Percentiles rank a stretch among this genome's conserved stretches.
Evolutionary conservation across 2,113 vertebrate species (phyloP).

Genomic region (Hylia prasina): DNA sequence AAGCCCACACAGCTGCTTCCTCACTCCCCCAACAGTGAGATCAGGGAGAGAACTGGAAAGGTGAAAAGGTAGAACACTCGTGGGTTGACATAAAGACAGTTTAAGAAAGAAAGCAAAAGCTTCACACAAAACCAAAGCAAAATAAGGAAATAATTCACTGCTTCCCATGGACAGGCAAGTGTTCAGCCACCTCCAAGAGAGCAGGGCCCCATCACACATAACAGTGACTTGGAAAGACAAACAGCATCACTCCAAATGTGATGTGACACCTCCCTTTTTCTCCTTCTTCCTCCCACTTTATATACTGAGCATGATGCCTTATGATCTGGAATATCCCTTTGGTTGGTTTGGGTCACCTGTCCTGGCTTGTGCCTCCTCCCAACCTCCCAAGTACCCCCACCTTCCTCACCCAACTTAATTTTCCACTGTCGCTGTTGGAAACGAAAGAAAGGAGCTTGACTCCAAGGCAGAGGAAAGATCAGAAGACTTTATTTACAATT

Average conservation of each 20-base stretch:
- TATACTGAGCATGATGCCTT: no score
- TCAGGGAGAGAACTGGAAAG: background rate
- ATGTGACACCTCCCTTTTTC: background rate
- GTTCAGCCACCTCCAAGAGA: no score
- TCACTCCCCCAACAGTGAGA: background rate
- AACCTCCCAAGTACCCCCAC: rapidly evolving
- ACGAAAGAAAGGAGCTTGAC: no score
- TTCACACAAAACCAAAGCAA: background rate
- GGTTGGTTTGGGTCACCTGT: background rate
- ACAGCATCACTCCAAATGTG: background rate
- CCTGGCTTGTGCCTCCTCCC: background rate
- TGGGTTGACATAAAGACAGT: background rate
- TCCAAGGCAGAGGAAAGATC: no score
- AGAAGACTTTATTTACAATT: no score
- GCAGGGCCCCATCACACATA: background rate
- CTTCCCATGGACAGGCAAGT: background rate
- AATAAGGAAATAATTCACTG: background rate
- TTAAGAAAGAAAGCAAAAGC: background rate
- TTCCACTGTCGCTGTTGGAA: no score
- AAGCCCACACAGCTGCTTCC: background rate
- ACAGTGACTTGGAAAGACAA: background rate
- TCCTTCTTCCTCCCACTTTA: background rate
- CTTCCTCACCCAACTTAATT: background rate
- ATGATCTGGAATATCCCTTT: background rate
- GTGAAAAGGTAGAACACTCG: background rate